phyloP scores from a whole-genome alignment of 2,888 invertebrate genomes.

The Polydrusus tereticollis region DNA sequence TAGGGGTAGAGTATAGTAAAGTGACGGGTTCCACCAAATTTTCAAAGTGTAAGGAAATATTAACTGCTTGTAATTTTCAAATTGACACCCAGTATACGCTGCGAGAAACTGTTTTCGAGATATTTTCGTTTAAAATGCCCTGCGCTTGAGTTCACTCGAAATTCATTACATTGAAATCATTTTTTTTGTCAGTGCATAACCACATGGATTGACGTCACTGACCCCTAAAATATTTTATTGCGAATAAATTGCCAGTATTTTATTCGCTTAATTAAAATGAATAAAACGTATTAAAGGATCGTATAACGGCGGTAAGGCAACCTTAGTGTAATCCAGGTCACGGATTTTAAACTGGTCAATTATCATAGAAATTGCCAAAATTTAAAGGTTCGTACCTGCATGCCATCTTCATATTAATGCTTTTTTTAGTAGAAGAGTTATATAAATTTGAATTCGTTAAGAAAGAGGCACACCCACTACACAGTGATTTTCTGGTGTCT shows the following conservation, averaged over 20 bases:
- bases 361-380: conserved; percentile 5
- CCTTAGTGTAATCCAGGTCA: not conserved
- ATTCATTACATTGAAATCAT: no score
- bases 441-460: not conserved
- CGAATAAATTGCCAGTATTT: conserved; percentile 1
- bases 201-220: no score
- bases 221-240: not conserved
- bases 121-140: no score
- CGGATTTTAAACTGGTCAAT: not conserved
- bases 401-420: not conserved
- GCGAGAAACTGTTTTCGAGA: no score
- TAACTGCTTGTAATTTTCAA: no score
- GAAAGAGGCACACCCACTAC: not conserved
- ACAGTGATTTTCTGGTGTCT: not conserved
- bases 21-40: no score
- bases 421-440: no score
- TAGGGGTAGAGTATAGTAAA: no score
- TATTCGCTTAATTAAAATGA: not conserved
- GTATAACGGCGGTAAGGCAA: not conserved
- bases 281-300: not conserved
- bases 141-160: no score
- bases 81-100: no score
- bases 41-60: no score
- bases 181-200: no score
- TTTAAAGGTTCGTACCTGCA: not conserved